Percentiles rank a stretch among this genome's conserved stretches.
Conservation (phyloP, 2,888 invertebrate species). For the Oscheius myriophilus region DNA sequence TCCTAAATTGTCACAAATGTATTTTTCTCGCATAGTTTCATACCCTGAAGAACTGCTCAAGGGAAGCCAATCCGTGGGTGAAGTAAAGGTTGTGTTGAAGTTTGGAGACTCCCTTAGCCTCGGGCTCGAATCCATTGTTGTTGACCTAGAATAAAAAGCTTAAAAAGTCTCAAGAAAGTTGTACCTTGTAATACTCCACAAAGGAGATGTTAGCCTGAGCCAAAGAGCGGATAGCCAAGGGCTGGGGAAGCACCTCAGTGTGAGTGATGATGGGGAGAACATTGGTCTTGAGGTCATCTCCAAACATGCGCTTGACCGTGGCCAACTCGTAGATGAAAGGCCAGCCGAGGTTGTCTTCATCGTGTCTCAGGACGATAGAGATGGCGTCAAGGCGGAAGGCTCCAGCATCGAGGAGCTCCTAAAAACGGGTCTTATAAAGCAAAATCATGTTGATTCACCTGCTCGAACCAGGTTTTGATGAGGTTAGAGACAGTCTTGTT, state of each 20-base stretch:
- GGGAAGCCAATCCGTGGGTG: slow-evolving; percentile 57
- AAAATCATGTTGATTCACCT: slow-evolving; percentile 45
- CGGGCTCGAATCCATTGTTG: slow-evolving; percentile 56
- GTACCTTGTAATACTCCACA: slow-evolving; percentile 63
- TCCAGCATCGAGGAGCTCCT: slow-evolving; percentile 58
- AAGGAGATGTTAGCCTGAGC: slow-evolving; percentile 62
- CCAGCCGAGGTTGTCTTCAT: slow-evolving; percentile 58
- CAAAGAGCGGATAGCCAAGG: slow-evolving; percentile 57
- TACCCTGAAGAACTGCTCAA: slow-evolving; percentile 59
- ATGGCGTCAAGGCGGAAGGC: slow-evolving; percentile 64
- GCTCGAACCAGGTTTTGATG: slow-evolving; percentile 61
- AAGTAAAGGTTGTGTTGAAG: slow-evolving; percentile 60
- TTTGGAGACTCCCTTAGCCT: slow-evolving; percentile 47
- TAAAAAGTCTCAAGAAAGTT: not conserved
- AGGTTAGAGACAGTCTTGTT: slow-evolving; percentile 56
- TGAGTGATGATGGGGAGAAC: slow-evolving; percentile 64
- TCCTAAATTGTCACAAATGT: no score
- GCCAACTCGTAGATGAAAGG: slow-evolving; percentile 64
- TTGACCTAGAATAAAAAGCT: slow-evolving; percentile 41
- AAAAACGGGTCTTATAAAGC: not conserved
- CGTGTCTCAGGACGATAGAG: slow-evolving; percentile 56
- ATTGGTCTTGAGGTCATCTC: slow-evolving; percentile 64
- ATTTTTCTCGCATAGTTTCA: no score
- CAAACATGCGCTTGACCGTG: slow-evolving; percentile 62
- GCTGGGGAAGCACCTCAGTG: slow-evolving; percentile 63